Percentiles rank a stretch among this genome's conserved stretches.
Conservation (phyloP, 2,888 invertebrate species). For the Hetaerina titia region DNA sequence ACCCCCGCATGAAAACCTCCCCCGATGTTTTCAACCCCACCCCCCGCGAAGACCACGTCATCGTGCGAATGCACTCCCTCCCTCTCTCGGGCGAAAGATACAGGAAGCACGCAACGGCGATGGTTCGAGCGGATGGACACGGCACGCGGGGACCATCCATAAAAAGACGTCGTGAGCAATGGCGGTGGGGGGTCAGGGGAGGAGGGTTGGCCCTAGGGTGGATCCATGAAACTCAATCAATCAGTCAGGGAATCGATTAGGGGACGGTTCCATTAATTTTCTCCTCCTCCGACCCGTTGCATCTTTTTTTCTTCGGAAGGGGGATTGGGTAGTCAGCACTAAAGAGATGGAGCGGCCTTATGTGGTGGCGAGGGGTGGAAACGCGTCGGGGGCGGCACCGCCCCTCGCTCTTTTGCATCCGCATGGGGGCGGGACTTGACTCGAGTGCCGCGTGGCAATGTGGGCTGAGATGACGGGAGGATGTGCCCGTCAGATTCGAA, state of each 20-base stretch:
- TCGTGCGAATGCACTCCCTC: neutral
- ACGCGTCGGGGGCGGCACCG: too few relatives aligned
- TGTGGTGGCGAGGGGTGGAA: neutral
- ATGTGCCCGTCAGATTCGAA: neutral
- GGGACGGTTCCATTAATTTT: constrained; percentile 32
- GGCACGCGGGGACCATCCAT: neutral
- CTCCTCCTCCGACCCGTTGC: constrained; percentile 16
- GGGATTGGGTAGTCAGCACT: neutral
- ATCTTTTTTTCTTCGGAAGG: neutral
- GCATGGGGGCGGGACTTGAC: too few relatives aligned
- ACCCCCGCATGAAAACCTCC: neutral
- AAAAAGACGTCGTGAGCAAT: constrained; percentile 14
- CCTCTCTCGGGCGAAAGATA: neutral
- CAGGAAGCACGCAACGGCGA: constrained; percentile 14
- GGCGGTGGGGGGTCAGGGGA: neutral
- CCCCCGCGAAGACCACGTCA: constrained; percentile 14
- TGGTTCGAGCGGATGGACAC: neutral
- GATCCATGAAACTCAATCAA: neutral
- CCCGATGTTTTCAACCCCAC: neutral
- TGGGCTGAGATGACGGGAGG: neutral
- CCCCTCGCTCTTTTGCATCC: too few relatives aligned
- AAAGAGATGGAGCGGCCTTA: neutral
- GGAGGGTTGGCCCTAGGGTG: neutral
- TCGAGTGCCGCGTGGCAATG: neutral
- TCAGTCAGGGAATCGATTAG: constrained; percentile 34